These are phyloP conservation scores for Netelia virgata DNA, from an alignment of 2,888 invertebrate species.

Conservation along the genomic window DNA sequence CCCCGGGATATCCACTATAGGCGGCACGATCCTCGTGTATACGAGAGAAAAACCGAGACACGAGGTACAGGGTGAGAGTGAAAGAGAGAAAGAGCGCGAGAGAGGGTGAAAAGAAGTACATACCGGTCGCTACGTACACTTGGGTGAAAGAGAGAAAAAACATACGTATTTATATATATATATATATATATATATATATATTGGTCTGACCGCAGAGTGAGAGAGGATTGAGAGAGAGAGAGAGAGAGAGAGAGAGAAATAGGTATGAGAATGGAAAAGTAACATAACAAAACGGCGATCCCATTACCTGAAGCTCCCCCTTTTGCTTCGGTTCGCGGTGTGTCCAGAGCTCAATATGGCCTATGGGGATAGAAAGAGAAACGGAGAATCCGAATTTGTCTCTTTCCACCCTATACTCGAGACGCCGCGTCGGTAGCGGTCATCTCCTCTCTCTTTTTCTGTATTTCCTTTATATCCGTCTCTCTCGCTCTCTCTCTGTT, in stretches of 20 bases:
- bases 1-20: slow-evolving; percentile 42
- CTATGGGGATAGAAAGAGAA: neutral
- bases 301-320: slow-evolving; percentile 82
- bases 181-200: too few relatives aligned
- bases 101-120: slow-evolving; percentile 62
- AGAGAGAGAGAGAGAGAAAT: slow-evolving; percentile 69
- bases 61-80: slow-evolving; percentile 45
- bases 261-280: slow-evolving; percentile 84
- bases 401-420: slow-evolving; percentile 58
- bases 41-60: slow-evolving; percentile 69
- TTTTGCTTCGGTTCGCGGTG: slow-evolving; percentile 45
- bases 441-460: slow-evolving; percentile 54
- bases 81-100: neutral
- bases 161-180: neutral
- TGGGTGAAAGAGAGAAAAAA: slow-evolving; percentile 14
- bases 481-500: slow-evolving; percentile 36
- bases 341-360: slow-evolving; percentile 49
- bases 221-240: slow-evolving; percentile 1
- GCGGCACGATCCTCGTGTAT: slow-evolving; percentile 59
- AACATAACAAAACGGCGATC: slow-evolving; percentile 85
- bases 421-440: slow-evolving; percentile 57
- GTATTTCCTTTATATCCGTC: slow-evolving; percentile 20
- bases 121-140: slow-evolving; percentile 29
- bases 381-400: slow-evolving; percentile 16
- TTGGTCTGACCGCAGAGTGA: slow-evolving; percentile 54